phyloP scores from a whole-genome alignment of 1,140 invertebrate genomes.

The Cepaea nemoralis region DNA sequence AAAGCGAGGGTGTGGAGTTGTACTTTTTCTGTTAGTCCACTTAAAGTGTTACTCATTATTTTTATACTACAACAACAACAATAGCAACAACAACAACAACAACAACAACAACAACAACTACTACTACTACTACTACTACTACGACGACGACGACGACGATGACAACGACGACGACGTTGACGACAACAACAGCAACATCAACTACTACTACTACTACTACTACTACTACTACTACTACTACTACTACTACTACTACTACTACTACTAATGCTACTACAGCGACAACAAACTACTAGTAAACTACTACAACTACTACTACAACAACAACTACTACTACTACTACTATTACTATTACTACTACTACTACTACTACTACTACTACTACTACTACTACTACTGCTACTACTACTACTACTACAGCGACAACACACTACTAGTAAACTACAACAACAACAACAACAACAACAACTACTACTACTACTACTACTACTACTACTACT shows the following conservation, averaged over 20 bases:
- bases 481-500: constrained; percentile 41
- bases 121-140: constrained; percentile 41
- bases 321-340: constrained; percentile 20
- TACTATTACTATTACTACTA: constrained; percentile 31
- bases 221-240: constrained; percentile 36
- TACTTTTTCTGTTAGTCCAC: too few species aligned
- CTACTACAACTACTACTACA: constrained; percentile 32
- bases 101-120: constrained; percentile 35
- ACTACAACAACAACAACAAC: constrained; percentile 23
- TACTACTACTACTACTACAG: constrained; percentile 37
- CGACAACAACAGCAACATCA: neutral
- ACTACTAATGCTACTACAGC: constrained; percentile 31
- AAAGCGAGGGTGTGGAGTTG: too few species aligned
- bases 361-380: constrained; percentile 41
- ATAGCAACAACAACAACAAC: neutral
- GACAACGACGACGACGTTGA: constrained; percentile 25
- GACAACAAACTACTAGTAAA: too few species aligned
- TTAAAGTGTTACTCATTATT: too few species aligned
- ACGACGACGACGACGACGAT: constrained; percentile 24
- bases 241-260: constrained; percentile 40
- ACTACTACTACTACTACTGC: constrained; percentile 40
- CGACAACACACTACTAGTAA: constrained; percentile 25
- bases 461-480: constrained; percentile 18
- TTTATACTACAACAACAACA: constrained; percentile 5
- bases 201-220: constrained; percentile 37